Conservation (phyloP, 2,888 invertebrate genomes). For the Tupiocoris notatus region DNA sequence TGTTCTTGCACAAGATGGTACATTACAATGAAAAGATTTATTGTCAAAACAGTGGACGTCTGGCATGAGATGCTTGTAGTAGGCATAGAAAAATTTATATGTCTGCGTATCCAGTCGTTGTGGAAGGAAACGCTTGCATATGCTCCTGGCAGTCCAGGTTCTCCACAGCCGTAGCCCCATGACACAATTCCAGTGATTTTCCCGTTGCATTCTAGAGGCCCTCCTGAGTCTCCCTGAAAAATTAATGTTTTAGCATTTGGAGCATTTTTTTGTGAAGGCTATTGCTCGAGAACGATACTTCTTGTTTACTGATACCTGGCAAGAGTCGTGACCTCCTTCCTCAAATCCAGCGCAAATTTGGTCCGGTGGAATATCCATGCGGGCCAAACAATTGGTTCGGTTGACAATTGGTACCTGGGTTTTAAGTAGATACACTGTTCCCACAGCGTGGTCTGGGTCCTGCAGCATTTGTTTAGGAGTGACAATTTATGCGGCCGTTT, state of each 20-base stretch:
- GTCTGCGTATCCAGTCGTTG: constrained; percentile 10
- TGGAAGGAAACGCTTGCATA: constrained; percentile 29
- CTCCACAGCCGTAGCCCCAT: constrained; percentile 17
- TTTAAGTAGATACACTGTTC: neutral
- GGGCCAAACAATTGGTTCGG: constrained; percentile 85
- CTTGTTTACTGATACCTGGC: constrained; percentile 57
- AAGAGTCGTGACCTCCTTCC: constrained; percentile 81
- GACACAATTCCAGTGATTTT: constrained; percentile 23
- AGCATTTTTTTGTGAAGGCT: too few species aligned
- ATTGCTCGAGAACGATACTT: too few species aligned
- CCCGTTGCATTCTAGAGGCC: constrained; percentile 23
- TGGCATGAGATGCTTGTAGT: neutral
- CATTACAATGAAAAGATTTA: neutral
- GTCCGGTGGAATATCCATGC: constrained; percentile 92
- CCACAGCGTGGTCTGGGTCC: constrained; percentile 1
- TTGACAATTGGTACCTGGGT: constrained; percentile 84
- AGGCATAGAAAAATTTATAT: constrained; percentile 1
- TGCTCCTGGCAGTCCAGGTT: constrained; percentile 15
- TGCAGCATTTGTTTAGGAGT: too few species aligned
- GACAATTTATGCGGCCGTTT: neutral
- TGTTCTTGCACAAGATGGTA: too few species aligned
- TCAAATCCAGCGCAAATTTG: constrained; percentile 92
- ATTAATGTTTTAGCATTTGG: too few species aligned
- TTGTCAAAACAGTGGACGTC: too few species aligned
- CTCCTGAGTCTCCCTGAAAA: constrained; percentile 34